Conservation (phyloP, 2,113 vertebrate species). For the Labrus mixtus region DNA sequence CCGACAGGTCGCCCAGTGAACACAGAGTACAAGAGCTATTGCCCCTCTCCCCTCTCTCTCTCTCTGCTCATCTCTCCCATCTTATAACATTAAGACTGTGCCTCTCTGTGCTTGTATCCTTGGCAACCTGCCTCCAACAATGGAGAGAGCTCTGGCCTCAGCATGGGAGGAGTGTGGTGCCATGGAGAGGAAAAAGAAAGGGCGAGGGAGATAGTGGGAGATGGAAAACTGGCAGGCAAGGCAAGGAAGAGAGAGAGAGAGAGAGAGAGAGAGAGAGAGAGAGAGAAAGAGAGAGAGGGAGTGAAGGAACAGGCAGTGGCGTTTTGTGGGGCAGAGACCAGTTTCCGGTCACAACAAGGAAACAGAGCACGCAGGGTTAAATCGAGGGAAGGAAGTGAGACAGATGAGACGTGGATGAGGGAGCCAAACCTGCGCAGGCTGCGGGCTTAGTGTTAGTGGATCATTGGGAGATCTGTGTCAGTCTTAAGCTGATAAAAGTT, state of each 20-base stretch:
- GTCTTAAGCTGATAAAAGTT: slow-evolving; percentile 49
- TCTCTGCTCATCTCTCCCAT: slow-evolving; percentile 73
- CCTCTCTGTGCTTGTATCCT: slow-evolving; percentile 80
- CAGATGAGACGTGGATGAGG: slow-evolving; percentile 42
- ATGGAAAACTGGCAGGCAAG: slow-evolving; percentile 3
- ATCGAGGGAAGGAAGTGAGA: slow-evolving; percentile 40
- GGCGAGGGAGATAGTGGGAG: slow-evolving; percentile 46
- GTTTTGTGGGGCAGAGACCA: slow-evolving; percentile 34
- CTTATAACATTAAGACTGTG: slow-evolving; percentile 79
- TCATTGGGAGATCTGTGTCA: slow-evolving; percentile 60
- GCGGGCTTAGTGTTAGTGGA: slow-evolving; percentile 41
- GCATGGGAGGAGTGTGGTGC: slow-evolving; percentile 75
- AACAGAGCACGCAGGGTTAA: slow-evolving; percentile 36
- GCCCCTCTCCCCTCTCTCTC: slow-evolving; percentile 47
- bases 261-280: slow-evolving; percentile 21
- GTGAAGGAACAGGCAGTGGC: slow-evolving; percentile 30
- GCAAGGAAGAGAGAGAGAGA: not conserved
- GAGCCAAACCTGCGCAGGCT: slow-evolving; percentile 48
- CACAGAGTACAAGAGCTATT: slow-evolving; percentile 51
- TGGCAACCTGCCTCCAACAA: slow-evolving; percentile 83
- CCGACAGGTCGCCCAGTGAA: slow-evolving; percentile 63
- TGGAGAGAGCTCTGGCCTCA: slow-evolving; percentile 76
- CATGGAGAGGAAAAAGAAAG: slow-evolving; percentile 68
- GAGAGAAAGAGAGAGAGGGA: slow-evolving; percentile 18
- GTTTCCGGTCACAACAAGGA: slow-evolving; percentile 8